These are phyloP conservation scores for Cygnus atratus DNA, from an alignment of 2,113 vertebrate genomes.

Conservation along the genomic window DNA sequence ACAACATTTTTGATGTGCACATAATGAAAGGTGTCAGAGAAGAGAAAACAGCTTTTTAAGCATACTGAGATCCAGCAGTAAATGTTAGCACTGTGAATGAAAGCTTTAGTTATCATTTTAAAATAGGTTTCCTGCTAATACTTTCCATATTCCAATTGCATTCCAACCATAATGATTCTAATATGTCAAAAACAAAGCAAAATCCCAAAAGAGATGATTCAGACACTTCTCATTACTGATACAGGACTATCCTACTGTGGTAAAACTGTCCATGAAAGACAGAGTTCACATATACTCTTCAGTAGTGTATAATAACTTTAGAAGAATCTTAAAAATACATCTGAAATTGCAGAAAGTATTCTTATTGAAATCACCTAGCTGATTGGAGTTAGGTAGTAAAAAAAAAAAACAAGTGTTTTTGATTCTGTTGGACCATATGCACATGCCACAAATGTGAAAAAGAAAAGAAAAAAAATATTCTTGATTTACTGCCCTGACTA, in stretches of 20 bases:
- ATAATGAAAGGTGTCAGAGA: not conserved
- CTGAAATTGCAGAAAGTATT: not conserved
- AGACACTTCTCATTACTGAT: not conserved
- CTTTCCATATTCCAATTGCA: not conserved
- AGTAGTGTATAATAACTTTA: not conserved
- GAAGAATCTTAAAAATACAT: not conserved
- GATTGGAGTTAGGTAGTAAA: not conserved
- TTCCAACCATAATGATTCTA: not conserved
- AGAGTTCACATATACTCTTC: not conserved
- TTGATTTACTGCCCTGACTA: not conserved
- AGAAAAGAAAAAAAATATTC: not conserved
- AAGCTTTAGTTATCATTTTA: not conserved
- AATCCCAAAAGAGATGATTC: not conserved
- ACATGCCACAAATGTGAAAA: fast-evolving
- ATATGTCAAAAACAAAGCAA: not conserved
- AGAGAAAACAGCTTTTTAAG: slow-evolving; percentile 4
- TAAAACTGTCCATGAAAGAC: not conserved
- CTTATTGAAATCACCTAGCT: not conserved
- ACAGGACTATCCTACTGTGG: not conserved
- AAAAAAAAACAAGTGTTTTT: not conserved
- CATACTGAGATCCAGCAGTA: not conserved
- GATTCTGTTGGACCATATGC: not conserved
- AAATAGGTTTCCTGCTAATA: not conserved
- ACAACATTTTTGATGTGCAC: not conserved
- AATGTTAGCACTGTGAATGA: not conserved